These are phyloP conservation scores for Dicranocentrus wangi DNA, from an alignment of 2,888 invertebrate species.

Conservation along the genomic window DNA sequence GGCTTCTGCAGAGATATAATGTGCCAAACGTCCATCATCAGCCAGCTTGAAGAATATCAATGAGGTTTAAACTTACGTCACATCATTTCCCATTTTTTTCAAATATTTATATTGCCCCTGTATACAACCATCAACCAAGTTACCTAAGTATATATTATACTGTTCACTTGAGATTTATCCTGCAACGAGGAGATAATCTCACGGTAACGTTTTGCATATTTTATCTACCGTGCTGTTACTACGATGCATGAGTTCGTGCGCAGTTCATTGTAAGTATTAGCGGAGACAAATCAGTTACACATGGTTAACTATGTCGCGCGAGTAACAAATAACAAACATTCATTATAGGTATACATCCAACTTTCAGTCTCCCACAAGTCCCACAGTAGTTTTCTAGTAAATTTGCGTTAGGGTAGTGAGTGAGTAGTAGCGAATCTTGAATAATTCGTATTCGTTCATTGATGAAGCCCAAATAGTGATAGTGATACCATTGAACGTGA, in stretches of 20 bases:
- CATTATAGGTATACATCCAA: no score
- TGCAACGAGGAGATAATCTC: background rate
- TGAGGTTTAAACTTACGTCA: slow-evolving; percentile 59
- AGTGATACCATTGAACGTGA: background rate
- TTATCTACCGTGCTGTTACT: background rate
- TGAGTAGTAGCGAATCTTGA: no score
- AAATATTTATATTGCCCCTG: background rate
- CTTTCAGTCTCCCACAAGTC: no score
- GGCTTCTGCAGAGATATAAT: slow-evolving; percentile 67
- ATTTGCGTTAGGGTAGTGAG: no score
- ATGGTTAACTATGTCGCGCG: no score
- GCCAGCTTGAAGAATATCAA: slow-evolving; percentile 67
- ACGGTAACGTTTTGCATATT: background rate
- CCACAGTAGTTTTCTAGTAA: no score
- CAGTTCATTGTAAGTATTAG: no score
- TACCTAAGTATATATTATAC: no score
- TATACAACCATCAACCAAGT: no score
- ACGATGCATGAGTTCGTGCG: background rate
- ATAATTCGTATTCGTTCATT: background rate
- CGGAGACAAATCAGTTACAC: no score
- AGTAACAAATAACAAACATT: no score
- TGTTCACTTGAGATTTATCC: no score
- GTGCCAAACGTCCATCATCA: slow-evolving; percentile 70
- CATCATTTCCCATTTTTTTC: background rate
- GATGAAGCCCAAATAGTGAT: background rate